A percentile compares a stretch with the other conserved stretches of the same genome.
Evolutionary conservation across 2,888 invertebrate species (phyloP).

Genomic region (Cataglyphis livida): DNA sequence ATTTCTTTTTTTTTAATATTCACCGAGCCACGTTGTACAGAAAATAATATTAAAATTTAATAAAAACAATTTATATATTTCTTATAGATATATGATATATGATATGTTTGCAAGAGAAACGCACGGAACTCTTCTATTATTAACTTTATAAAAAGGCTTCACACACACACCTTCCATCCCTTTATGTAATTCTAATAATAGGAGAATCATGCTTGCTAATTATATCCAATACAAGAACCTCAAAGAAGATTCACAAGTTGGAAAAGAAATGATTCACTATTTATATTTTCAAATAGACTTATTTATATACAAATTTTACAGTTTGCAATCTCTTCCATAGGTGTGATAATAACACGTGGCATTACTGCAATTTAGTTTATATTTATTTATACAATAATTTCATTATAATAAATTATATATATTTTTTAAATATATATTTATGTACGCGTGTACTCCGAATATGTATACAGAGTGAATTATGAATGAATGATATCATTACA

Average conservation of each 20-base stretch:
- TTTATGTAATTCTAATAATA: constrained; percentile 4
- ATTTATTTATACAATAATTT: constrained; percentile 81
- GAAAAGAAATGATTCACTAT: constrained; percentile 48
- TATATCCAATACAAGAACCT: neutral
- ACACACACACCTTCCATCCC: neutral
- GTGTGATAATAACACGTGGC: constrained; percentile 73
- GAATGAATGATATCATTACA: neutral
- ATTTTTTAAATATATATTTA: constrained; percentile 66
- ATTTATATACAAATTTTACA: constrained; percentile 67
- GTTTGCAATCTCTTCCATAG: constrained; percentile 66
- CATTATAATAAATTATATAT: constrained; percentile 79
- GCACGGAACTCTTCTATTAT: neutral
- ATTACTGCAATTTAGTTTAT: constrained; percentile 73
- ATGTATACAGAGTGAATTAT: constrained; percentile 33
- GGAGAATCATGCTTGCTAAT: neutral
- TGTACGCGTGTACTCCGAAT: constrained; percentile 67
- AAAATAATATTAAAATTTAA: neutral
- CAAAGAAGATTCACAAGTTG: constrained; percentile 53
- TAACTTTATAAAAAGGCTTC: constrained; percentile 1
- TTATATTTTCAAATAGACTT: constrained; percentile 62
- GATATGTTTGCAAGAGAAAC: neutral
- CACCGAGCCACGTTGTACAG: neutral
- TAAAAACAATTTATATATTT: neutral
- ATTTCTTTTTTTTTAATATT: neutral
- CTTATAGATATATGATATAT: neutral